Evolutionary conservation across 1,140 invertebrate genomes (phyloP).

Genomic region (Steinernema feltiae): DNA sequence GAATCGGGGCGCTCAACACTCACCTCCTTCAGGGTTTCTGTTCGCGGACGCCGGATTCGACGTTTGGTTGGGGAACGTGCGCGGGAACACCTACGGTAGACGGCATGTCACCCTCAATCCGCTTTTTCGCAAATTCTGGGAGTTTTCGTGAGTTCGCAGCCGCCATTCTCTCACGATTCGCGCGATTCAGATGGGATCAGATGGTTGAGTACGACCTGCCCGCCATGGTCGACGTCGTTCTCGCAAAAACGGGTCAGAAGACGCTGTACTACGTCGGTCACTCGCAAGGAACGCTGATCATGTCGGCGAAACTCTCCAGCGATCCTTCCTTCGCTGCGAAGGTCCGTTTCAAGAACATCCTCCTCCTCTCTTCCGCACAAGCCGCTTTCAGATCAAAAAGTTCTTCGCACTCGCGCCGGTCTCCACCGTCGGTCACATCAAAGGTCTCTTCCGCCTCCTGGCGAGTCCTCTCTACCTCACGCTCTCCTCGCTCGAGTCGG

Average conservation of each 20-base stretch:
- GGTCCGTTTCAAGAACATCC: too few species aligned
- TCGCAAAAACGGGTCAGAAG: slow-evolving; percentile 61
- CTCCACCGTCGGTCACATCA: slow-evolving; percentile 7
- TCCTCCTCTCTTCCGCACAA: too few species aligned
- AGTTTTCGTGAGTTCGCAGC: slow-evolving; percentile 42
- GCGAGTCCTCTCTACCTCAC: not conserved
- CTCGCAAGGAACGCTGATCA: slow-evolving; percentile 65
- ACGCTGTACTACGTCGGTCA: slow-evolving; percentile 69
- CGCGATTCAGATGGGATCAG: slow-evolving; percentile 60
- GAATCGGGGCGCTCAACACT: too few species aligned
- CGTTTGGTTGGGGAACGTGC: slow-evolving; percentile 68
- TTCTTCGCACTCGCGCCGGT: slow-evolving; percentile 34
- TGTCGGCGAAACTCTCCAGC: slow-evolving; percentile 54
- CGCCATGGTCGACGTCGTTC: slow-evolving; percentile 65
- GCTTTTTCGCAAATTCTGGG: slow-evolving; percentile 53
- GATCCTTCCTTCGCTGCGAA: too few species aligned
- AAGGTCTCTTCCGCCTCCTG: slow-evolving; percentile 22
- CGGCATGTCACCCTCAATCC: slow-evolving; percentile 58
- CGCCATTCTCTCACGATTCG: not conserved
- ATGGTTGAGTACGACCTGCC: slow-evolving; percentile 66
- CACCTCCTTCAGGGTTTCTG: slow-evolving; percentile 62
- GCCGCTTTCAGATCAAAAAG: not conserved
- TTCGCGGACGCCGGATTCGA: slow-evolving; percentile 68
- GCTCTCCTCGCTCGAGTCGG: not conserved
- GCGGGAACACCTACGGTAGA: slow-evolving; percentile 66